phyloP scores from a whole-genome alignment of 2,113 vertebrate species.

The Eudyptes chrysolophus region DNA sequence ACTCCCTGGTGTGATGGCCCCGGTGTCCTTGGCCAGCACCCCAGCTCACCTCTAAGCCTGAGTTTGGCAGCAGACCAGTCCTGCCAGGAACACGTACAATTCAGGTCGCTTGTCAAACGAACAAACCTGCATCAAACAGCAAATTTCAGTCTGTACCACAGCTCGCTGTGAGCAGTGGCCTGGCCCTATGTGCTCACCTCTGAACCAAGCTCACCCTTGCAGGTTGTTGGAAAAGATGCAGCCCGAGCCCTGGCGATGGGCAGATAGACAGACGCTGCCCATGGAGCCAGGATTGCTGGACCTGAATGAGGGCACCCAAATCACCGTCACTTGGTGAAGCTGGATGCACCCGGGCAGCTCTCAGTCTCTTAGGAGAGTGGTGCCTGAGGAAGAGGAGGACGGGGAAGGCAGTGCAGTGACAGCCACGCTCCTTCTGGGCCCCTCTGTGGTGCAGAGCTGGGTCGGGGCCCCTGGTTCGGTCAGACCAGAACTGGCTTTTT shows the following conservation, averaged over 20 bases:
- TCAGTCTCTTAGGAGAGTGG: not conserved
- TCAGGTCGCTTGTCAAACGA: not conserved
- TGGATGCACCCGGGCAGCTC: not conserved
- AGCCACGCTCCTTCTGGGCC: not conserved
- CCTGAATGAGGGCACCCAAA: not conserved
- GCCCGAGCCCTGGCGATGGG: not conserved
- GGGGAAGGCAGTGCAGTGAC: not conserved
- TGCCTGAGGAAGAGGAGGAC: not conserved
- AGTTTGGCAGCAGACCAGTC: not conserved
- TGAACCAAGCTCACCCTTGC: not conserved
- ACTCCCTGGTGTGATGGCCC: not conserved
- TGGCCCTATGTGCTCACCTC: not conserved
- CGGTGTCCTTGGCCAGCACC: not conserved
- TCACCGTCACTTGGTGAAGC: not conserved
- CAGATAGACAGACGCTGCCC: not conserved
- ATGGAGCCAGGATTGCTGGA: fast-evolving
- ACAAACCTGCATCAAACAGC: not conserved
- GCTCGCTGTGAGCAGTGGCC: not conserved
- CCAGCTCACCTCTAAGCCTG: not conserved
- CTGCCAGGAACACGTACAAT: not conserved
- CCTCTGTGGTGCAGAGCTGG: not conserved
- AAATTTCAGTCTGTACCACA: not conserved
- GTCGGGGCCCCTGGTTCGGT: fast-evolving
- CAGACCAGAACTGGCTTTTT: not conserved
- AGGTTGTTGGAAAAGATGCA: not conserved